Base-by-base conservation (phyloP, 2,888 invertebrate genomes). In the Mellilla xanthometata region DNA sequence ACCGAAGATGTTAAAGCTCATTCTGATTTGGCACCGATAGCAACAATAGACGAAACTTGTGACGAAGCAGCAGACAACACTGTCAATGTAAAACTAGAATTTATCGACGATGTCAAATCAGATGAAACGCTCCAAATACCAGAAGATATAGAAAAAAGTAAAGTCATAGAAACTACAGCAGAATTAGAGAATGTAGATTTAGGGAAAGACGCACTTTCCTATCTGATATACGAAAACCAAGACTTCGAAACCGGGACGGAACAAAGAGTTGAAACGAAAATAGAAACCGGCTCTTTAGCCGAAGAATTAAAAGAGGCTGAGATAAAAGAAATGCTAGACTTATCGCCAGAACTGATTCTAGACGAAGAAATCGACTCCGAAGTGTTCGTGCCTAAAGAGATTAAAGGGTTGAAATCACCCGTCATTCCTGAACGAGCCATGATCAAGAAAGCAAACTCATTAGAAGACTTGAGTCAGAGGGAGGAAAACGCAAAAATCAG, bases 161-260 rank as follows among this genome's bases (percentile, higher is more conserved):
- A 60, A 42, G 19, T 49, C 0, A 49, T 47, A 11, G 52, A 45
- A 51, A 35, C 62, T 8, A 39, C 56, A 0, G 65, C 62, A 19
- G 67, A 61, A 8, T 39, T 76, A 6, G 78, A 76, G 27, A 63
- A 56, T 0, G 72, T 89, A 0, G 89, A 89, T 58, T 60, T 89
- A 36, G 89, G 79, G 0, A 88, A 82, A 67, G 89, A 89, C 19
- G 89, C 89, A 0, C 44, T 89, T 0, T 81, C 87, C 0, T 87
- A 85, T 46, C 62, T 88, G 0, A 74, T 81, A 12, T 84, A 76
- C 29, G 86, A 84, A 34, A 79, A 69, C 40, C 70, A 72, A 48
- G 75, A 79, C 7, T 78, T 74, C 24, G 74, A 72, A 28, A 65
- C 56, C 0, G 47, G 58, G 0, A 65, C 67, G 2, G 53, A 54